Evolutionary conservation across 2,797 vertebrate species (phyloP).

Genomic region (Danionella dracula): DNA sequence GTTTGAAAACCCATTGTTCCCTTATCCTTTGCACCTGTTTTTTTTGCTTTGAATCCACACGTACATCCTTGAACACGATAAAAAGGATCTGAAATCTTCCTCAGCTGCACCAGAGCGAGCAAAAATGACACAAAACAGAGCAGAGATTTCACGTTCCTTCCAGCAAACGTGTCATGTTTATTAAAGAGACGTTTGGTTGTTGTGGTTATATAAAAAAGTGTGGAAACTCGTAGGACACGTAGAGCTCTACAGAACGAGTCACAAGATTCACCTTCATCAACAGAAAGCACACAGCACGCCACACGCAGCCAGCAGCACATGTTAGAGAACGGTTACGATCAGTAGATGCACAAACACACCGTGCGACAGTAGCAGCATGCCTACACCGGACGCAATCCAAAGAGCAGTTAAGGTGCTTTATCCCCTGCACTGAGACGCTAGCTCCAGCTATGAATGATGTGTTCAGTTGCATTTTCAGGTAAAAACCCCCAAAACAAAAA

Average conservation of each 20-base stretch:
- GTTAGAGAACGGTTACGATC: slow-evolving; percentile 65
- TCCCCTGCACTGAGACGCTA: no score
- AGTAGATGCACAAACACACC: slow-evolving; percentile 56
- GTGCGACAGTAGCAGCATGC: neutral
- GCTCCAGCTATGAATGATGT: no score
- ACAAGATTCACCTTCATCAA: slow-evolving; percentile 69
- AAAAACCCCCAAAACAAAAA: no score
- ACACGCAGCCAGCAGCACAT: slow-evolving; percentile 69
- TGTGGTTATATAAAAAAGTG: slow-evolving; percentile 73
- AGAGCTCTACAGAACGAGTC: slow-evolving; percentile 62
- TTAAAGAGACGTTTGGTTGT: slow-evolving; percentile 62
- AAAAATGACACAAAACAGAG: neutral
- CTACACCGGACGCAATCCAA: neutral
- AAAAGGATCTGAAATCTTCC: no score
- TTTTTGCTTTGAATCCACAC: no score
- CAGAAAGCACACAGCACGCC: slow-evolving; percentile 62
- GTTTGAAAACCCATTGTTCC: no score
- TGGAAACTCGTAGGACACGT: slow-evolving; percentile 47
- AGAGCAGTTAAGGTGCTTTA: no score
- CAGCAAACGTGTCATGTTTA: slow-evolving; percentile 59
- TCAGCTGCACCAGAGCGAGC: no score
- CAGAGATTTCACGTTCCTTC: neutral
- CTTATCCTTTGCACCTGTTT: no score
- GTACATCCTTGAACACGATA: no score
- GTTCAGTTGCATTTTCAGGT: no score